Evolutionary conservation across 2,888 invertebrate genomes (phyloP), one percentile per base, ranked within the genome.

Genomic region (Amblyjoppa fuscipennis): DNA sequence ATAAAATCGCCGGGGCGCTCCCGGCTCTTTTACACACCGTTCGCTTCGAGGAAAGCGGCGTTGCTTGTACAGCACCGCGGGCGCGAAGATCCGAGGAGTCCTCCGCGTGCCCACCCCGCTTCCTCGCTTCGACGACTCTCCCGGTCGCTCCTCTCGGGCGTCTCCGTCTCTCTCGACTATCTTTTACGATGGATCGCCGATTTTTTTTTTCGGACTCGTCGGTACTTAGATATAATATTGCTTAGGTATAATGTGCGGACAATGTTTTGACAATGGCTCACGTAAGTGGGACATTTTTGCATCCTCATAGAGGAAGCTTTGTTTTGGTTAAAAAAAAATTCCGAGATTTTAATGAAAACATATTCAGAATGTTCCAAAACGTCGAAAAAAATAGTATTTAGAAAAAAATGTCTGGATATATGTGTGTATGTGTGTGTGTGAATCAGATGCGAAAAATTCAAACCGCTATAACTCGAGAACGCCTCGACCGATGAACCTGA

Each of bases 1-100:
- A 91, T 92, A 90, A 91, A 91, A 90, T 87, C 87, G 88, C 87
- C 88, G 87, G 83, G 79, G 76, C 90, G 90, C 89, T 89, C 85
- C 87, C 88, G 87, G 87, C 88, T 85, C 87, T 87, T 88, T 88
- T 88, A 87, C 88, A 88, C 88, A 88, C 88, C 87, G 88, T 86
- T 87, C 84, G 84, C 84, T 88, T 88, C 87, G 87, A 86, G 84
- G 88, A 88, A 88, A 87, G 83, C 85, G 84, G 84, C 79, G 87
- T 86, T 83, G 86, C 83, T 83, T 83, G 83, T 77, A 81, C 86
- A 86, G 74, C 83, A 86, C 86, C 86, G 83, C 85, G 81, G 86
- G 86, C 85, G 80, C 84, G 87, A 85, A 85, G 83, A 84, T 83
- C 25, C 87, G 80, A 81, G 76, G 76, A 80, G 20, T 25, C 53